phyloP scores from a whole-genome alignment of 2,797 vertebrate genomes.

The Todus mexicanus region DNA sequence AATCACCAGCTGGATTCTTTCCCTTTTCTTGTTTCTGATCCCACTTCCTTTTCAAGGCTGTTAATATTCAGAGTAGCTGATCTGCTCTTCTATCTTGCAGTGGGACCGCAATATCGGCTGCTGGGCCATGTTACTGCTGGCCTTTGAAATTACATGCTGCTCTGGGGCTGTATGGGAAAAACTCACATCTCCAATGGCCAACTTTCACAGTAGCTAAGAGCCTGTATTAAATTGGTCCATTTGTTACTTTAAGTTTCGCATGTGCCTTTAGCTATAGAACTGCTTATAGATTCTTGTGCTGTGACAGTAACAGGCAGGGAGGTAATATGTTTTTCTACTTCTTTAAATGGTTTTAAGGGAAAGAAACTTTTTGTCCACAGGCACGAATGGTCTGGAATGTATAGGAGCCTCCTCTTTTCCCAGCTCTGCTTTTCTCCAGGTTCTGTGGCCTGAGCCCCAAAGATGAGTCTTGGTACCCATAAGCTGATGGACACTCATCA shows the following conservation, averaged over 20 bases:
- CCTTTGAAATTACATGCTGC: neutral
- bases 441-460: neutral
- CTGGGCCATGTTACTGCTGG: neutral
- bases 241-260: neutral
- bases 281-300: neutral
- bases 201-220: neutral
- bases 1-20: neutral
- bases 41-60: neutral
- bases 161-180: neutral
- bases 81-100: neutral
- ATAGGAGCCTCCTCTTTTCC: neutral
- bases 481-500: constrained; percentile 20
- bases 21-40: neutral
- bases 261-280: neutral
- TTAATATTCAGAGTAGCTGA: neutral
- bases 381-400: neutral
- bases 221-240: neutral
- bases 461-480: neutral
- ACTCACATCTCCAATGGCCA: neutral
- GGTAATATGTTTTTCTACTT: neutral
- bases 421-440: neutral
- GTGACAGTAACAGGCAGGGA: neutral
- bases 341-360: neutral
- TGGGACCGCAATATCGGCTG: neutral
- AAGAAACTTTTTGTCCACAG: neutral